A percentile compares a stretch with the other conserved stretches of the same genome.
Evolutionary conservation across 1,140 invertebrate species (phyloP).

Genomic region (Zeugodacus cucurbitae): DNA sequence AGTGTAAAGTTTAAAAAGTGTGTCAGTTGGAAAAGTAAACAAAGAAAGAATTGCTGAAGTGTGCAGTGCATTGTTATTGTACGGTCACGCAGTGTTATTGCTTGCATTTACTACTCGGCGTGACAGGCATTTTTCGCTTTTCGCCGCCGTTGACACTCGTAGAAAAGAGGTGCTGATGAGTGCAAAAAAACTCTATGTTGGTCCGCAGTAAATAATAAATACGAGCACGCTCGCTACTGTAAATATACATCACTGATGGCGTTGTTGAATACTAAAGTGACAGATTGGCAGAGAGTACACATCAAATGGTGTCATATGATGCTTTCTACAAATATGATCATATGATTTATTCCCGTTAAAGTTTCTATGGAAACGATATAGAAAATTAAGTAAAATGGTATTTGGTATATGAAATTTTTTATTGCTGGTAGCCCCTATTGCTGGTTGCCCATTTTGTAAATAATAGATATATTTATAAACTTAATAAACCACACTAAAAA

Average conservation of each 20-base stretch:
- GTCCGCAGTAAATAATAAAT: no score
- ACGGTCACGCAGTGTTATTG: no score
- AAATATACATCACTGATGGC: not conserved
- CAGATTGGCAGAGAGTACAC: not conserved
- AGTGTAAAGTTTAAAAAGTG: not conserved
- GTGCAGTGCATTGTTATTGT: not conserved
- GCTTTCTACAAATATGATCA: not conserved
- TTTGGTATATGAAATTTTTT: no score
- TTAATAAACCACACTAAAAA: no score
- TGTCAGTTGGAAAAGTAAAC: conserved; percentile 27
- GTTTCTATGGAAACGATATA: no score
- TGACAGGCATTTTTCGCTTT: not conserved
- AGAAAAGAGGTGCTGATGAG: not conserved
- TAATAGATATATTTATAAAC: no score
- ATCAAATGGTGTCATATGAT: not conserved
- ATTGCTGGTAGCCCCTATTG: no score
- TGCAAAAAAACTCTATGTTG: not conserved
- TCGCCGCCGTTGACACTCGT: no score
- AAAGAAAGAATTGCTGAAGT: not conserved
- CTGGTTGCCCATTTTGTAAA: no score
- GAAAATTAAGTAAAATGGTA: no score
- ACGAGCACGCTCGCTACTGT: not conserved
- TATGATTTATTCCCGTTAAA: no score
- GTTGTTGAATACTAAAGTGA: not conserved
- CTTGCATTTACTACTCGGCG: not conserved